phyloP scores from a whole-genome alignment of 1,140 invertebrate genomes.

The Zaprionus ghesquierei region DNA sequence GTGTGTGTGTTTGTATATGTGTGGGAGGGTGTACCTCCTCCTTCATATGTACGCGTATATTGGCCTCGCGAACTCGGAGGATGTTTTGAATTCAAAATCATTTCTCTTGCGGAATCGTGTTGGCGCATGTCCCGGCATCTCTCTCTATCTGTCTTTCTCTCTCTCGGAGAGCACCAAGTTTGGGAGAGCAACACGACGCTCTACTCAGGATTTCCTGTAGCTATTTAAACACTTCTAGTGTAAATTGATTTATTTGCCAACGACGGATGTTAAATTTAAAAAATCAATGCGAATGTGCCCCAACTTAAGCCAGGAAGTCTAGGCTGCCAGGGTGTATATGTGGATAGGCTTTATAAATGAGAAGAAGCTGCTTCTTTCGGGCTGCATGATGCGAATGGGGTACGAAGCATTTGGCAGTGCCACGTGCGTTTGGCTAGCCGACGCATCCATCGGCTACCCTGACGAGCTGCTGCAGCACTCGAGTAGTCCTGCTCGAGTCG shows the following conservation, averaged over 20 bases:
- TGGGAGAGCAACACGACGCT: background rate
- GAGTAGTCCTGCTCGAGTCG: background rate
- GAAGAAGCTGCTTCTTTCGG: background rate
- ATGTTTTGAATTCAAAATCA: constrained; percentile 14
- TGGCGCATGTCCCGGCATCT: background rate
- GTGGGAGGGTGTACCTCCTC: too few relatives aligned
- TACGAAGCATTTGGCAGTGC: background rate
- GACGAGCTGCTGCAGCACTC: background rate
- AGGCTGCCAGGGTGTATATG: background rate
- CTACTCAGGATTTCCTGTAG: background rate
- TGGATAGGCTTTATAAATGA: background rate
- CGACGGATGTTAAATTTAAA: background rate
- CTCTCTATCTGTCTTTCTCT: background rate
- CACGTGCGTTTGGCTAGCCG: constrained; percentile 5
- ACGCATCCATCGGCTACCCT: background rate
- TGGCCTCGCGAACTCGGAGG: constrained; percentile 7
- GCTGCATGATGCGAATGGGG: background rate
- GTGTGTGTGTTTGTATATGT: too few relatives aligned
- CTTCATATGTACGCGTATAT: background rate
- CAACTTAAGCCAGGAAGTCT: background rate
- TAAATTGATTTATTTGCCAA: background rate
- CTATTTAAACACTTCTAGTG: background rate
- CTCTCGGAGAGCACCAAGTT: background rate
- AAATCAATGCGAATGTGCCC: background rate
- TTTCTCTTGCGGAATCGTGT: background rate